Evolutionary conservation across 2,888 invertebrate species (phyloP).

Genomic region (Lacanobia oleracea): DNA sequence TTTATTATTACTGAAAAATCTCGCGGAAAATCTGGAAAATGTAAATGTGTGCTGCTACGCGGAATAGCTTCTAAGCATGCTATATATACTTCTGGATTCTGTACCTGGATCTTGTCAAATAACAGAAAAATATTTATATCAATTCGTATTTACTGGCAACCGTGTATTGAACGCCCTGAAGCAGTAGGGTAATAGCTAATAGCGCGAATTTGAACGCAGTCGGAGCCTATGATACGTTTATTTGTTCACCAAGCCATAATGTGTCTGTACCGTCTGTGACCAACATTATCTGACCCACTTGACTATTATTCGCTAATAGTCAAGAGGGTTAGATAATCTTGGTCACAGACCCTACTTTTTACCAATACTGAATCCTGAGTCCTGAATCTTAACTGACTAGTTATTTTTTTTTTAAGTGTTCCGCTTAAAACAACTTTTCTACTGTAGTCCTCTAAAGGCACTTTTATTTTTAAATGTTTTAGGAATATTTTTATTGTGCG

Average conservation of each 20-base stretch:
- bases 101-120: background rate
- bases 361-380: background rate
- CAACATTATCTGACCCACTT: too few relatives aligned
- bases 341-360: too few relatives aligned
- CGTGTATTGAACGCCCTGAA: conserved; percentile 13
- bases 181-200: background rate
- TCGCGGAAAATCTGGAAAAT: background rate
- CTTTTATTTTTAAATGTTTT: too few relatives aligned
- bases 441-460: too few relatives aligned
- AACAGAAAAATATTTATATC: background rate
- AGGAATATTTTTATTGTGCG: too few relatives aligned
- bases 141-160: conserved; percentile 1
- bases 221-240: conserved; percentile 2
- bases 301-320: too few relatives aligned
- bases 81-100: background rate
- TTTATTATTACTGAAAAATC: conserved; percentile 2
- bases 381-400: too few relatives aligned
- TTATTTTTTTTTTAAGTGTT: too few relatives aligned
- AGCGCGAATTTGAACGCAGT: background rate
- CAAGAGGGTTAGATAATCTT: too few relatives aligned
- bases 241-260: conserved; percentile 1
- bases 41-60: background rate
- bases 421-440: too few relatives aligned
- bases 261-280: too few relatives aligned
- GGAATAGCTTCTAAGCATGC: background rate